These are phyloP conservation scores for Mustelus asterias DNA, from an alignment of 2,113 vertebrate species.

Conservation along the genomic window DNA sequence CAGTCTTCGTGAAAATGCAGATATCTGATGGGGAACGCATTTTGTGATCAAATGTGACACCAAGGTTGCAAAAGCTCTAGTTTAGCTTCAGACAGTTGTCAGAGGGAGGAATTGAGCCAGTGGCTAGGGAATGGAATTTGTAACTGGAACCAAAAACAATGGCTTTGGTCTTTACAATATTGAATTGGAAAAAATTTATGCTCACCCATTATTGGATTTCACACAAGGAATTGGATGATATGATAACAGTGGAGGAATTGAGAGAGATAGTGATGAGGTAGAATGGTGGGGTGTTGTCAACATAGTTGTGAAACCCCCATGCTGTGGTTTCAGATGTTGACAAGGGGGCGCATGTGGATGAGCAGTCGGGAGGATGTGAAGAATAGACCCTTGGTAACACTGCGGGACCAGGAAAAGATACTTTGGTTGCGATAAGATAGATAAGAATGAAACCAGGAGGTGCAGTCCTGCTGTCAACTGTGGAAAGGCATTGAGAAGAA, in stretches of 20 bases:
- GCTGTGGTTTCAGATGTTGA: neutral
- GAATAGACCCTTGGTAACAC: neutral
- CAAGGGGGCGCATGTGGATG: neutral
- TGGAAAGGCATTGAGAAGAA: neutral
- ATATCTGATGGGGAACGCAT: neutral
- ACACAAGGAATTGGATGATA: neutral
- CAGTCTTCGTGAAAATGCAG: neutral
- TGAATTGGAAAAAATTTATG: neutral
- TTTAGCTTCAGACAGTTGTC: neutral
- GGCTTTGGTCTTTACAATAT: neutral
- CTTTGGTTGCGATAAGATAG: neutral
- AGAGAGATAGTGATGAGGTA: too few relatives aligned
- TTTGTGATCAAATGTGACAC: neutral
- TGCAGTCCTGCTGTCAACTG: neutral
- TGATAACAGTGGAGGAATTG: neutral
- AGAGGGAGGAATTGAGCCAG: neutral
- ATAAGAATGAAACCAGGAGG: neutral
- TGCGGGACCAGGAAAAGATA: neutral
- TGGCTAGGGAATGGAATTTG: neutral
- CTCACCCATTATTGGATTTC: neutral
- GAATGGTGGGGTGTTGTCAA: too few relatives aligned
- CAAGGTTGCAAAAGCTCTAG: neutral
- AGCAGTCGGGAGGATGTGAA: neutral
- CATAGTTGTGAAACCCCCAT: neutral
- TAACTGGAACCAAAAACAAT: neutral